Conservation (phyloP, 2,113 vertebrate species). For the Mirza zaza region DNA sequence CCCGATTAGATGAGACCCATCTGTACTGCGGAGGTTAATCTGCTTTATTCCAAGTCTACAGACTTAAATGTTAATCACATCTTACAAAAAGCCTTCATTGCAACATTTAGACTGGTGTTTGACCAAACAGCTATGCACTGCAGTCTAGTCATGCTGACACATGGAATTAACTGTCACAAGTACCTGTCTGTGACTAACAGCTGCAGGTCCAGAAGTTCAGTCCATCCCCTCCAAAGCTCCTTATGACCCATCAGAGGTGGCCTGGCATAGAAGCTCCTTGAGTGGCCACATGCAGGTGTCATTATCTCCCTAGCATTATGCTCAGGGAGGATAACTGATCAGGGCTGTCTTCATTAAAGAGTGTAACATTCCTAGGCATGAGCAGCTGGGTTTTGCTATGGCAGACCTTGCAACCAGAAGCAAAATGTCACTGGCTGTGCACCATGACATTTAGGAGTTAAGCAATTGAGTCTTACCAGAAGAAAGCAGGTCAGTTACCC, state of each 20-base stretch:
- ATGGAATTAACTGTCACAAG: neutral
- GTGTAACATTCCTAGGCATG: neutral
- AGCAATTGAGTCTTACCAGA: neutral
- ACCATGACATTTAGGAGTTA: neutral
- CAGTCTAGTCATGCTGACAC: neutral
- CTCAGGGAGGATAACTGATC: neutral
- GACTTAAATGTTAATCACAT: neutral
- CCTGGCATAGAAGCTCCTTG: neutral
- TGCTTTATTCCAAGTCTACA: neutral
- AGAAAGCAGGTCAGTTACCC: neutral
- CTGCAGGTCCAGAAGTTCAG: neutral
- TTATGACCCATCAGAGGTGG: neutral
- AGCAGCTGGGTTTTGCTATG: neutral
- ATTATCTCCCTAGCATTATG: neutral
- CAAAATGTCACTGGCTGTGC: neutral
- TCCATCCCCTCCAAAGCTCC: neutral
- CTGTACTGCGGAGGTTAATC: neutral
- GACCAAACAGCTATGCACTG: neutral
- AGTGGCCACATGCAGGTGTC: neutral
- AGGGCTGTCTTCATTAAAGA: neutral
- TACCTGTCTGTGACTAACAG: neutral
- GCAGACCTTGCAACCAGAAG: neutral
- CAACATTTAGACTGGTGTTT: neutral
- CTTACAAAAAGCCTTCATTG: neutral
- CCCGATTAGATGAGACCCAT: neutral